phyloP scores from a whole-genome alignment of 1,140 invertebrate species.

The Olivierus martensii region DNA sequence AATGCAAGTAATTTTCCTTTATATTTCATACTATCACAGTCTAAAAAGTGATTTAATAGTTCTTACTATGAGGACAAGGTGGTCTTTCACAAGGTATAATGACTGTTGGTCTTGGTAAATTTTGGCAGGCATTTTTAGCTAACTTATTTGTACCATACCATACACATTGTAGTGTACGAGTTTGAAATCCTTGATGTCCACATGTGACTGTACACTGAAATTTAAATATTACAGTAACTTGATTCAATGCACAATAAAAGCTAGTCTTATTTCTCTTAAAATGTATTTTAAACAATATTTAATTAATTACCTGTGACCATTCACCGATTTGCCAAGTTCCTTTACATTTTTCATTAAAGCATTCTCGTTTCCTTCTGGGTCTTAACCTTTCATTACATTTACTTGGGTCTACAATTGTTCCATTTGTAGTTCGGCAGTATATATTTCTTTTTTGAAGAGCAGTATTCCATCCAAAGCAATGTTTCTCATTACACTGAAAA shows the following conservation, averaged over 20 bases:
- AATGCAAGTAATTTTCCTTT: too few species aligned
- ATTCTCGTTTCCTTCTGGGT: conserved; percentile 55
- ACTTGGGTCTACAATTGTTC: conserved; percentile 38
- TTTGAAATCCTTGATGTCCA: conserved; percentile 54
- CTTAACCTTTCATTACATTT: conserved; percentile 38
- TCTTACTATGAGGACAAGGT: neutral
- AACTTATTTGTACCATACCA: conserved; percentile 66
- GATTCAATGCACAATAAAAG: neutral
- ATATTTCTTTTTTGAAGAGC: conserved; percentile 25
- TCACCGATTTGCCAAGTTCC: conserved; percentile 68
- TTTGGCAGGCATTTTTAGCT: conserved; percentile 47
- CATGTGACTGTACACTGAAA: conserved; percentile 60
- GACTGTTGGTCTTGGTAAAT: neutral
- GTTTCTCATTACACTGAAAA: conserved; percentile 22
- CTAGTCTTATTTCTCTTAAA: neutral
- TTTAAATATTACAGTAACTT: neutral
- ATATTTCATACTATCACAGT: too few species aligned
- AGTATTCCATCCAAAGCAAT: conserved; percentile 57
- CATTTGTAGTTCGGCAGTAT: conserved; percentile 28
- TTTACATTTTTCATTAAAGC: conserved; percentile 60
- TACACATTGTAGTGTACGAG: conserved; percentile 68
- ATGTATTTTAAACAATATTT: neutral
- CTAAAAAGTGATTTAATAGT: too few species aligned
- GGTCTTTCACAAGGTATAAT: conserved; percentile 1
- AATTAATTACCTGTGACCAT: conserved; percentile 61